A percentile compares a stretch with the other conserved stretches of the same genome.
These are phyloP conservation scores for Theonella swinhoei DNA, from an alignment of 37 sponge, comb jelly and placozoan genomes.

Conservation along the genomic window DNA sequence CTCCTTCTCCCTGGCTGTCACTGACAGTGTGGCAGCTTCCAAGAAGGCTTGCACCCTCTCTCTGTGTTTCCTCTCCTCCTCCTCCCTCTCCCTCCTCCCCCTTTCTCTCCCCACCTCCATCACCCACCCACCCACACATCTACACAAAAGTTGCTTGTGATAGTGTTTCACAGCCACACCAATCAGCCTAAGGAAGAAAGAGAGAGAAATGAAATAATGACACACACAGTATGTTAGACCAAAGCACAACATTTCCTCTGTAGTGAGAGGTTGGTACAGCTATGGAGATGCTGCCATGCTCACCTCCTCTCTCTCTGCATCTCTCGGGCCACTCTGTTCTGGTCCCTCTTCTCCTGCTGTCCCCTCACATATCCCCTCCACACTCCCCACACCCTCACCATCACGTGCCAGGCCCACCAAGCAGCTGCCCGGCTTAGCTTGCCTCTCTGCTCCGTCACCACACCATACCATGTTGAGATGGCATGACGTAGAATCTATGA, in stretches of 20 bases:
- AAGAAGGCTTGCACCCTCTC: slow-evolving; percentile 41
- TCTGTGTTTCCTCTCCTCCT: neutral
- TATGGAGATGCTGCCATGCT: neutral
- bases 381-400: slow-evolving; percentile 41
- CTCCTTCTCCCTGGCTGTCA: neutral
- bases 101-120: neutral
- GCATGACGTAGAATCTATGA: too few relatives aligned
- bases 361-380: slow-evolving; percentile 43
- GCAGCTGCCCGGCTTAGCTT: slow-evolving; percentile 37
- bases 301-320: slow-evolving; percentile 25
- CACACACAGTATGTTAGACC: neutral
- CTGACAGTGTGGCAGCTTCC: neutral
- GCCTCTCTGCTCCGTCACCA: slow-evolving; percentile 7
- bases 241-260: slow-evolving; percentile 5
- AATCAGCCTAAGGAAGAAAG: slow-evolving; percentile 1
- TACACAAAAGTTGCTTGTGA: neutral
- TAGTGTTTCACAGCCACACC: slow-evolving; percentile 13
- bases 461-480: too few relatives aligned
- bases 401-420: slow-evolving; percentile 47
- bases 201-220: too few relatives aligned
- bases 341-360: slow-evolving; percentile 18
- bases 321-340: slow-evolving; percentile 15
- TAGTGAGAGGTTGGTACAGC: neutral
- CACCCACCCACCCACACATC: slow-evolving; percentile 7
- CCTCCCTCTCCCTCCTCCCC: neutral